These are phyloP conservation scores for Amphimallon solstitiale DNA, from an alignment of 2,888 invertebrate species.

Conservation along the genomic window DNA sequence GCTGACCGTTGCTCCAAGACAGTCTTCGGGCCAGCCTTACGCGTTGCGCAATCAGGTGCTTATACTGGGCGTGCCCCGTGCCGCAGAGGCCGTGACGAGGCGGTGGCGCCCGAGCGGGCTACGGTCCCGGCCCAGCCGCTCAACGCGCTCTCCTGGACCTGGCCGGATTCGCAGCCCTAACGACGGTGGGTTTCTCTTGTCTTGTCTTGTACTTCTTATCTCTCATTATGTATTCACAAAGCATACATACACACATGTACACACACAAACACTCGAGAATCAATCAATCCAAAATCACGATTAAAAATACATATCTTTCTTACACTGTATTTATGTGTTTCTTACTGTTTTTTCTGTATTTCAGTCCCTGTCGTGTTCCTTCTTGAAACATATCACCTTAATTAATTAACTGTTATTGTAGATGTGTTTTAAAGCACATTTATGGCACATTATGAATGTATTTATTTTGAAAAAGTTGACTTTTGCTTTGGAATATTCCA, in stretches of 20 bases:
- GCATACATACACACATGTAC: too few relatives aligned
- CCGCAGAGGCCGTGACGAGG: slow-evolving; percentile 57
- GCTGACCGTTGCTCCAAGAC: slow-evolving; percentile 65
- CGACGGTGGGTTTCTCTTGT: slow-evolving; percentile 55
- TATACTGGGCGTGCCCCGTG: slow-evolving; percentile 52
- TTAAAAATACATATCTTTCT: too few relatives aligned
- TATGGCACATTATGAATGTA: too few relatives aligned
- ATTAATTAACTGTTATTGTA: background rate
- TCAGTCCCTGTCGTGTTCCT: background rate
- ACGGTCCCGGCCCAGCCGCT: slow-evolving; percentile 56
- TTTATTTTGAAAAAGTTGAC: too few relatives aligned
- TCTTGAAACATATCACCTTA: too few relatives aligned
- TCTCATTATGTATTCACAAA: too few relatives aligned
- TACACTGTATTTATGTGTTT: background rate
- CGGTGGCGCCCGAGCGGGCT: slow-evolving; percentile 50
- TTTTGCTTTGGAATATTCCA: too few relatives aligned
- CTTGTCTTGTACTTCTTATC: slow-evolving; percentile 21
- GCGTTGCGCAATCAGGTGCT: slow-evolving; percentile 51
- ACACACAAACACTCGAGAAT: background rate
- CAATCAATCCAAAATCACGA: background rate
- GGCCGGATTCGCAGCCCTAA: slow-evolving; percentile 61
- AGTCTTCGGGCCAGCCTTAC: slow-evolving; percentile 65
- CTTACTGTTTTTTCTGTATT: slow-evolving; percentile 1
- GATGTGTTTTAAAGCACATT: background rate
- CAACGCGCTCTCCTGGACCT: slow-evolving; percentile 61